Base-by-base conservation (phyloP, 2,888 invertebrate species). In the Cecidostiba fungosa region DNA sequence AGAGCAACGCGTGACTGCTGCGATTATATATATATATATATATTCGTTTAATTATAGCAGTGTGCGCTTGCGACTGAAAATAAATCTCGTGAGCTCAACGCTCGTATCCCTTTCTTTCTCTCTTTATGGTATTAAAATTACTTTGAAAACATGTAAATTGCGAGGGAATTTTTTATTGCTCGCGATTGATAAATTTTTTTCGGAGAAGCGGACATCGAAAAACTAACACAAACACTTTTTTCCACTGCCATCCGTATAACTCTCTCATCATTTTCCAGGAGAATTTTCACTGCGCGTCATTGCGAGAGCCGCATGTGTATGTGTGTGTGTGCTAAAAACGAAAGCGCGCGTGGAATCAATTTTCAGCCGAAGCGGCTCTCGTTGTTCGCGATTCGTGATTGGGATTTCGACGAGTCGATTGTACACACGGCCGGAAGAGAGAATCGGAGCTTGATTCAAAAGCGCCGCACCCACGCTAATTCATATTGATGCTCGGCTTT, bases 321-420 rank as follows among this genome's bases (percentile, higher is more conserved):
- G 23, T 14, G 26, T 16, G 62, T 14, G 26, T 23, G 36, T 23
- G 47, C 19, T 19, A 32, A 36, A 39, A 29, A 59, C 26, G 26
- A 72, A 72, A 43, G 23, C 72, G 72, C 70, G 36, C 39, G 43
- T 23, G 54, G 43, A 83, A 83, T 83, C 77, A 83, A 83, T 83
- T 83, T 83, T 69, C 70, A 66, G 66, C n/a, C n/a, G 6, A n/a
- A 23, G 19, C 8, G 72, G 19, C n/a, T 26, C 73, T 74, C 66
- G 77, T 69, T 70, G 66, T 47, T 32, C 74, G 50, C 32, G 82
- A 47, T 36, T 76, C 76, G 62, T 82, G 77, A 77, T 82, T 82
- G 76, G 82, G 69, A 82, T 82, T 82, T 82, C 50, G 50, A 79
- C 78, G 78, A 73, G 73, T 66, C 74, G 82, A 82, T 82, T 76